Evolutionary conservation across 2,797 vertebrate species (phyloP), one percentile per base, ranked within the genome.

Genomic region (Crenichthys baileyi): DNA sequence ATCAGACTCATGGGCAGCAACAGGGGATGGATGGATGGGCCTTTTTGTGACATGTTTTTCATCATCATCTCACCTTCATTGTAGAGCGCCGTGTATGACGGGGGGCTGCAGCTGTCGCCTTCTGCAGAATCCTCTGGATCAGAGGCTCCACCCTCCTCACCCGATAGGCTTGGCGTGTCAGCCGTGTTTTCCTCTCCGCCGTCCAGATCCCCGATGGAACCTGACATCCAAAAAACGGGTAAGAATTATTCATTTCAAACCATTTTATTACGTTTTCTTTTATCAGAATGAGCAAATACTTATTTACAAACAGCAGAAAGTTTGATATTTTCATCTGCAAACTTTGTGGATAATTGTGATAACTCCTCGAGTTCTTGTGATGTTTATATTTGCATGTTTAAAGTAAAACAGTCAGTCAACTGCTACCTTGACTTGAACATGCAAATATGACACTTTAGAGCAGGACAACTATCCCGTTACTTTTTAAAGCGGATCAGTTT

Each of bases 171-270:
- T 70, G 81, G 85, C 77, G 95, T 95, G 55, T 94, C 93, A 0
- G 77, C 81, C 0, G 80, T 91, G 72, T 90, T 90, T 0, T 97
- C 97, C 67, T 98, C 97, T 0, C 93, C 83, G 7, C 95, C 94
- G 53, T 97, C 97, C 82, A 97, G 96, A 12, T 97, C 97, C 72
- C 97, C 97, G 12, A 97, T 93, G 89, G 97, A 96, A 90, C 98
- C 98, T 99, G 91, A 3, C 24, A 18, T 2, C 78, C 16, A 36
- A 63, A 63, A 51, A 48, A 48, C 46, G 1, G 2, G 2, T 12
- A 13, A 41, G 24, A 44, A 76, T 31, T 1, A 36, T 55, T 22
- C 31, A 31, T 31, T 12, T 71, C 9, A 22, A 22, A 20, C 18
- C 11, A 7, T 41, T 55, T 72, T 13, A 72, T 53, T 31, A 1